These are phyloP conservation scores for Tachina fera DNA, from an alignment of 2,888 invertebrate species.

Conservation along the genomic window DNA sequence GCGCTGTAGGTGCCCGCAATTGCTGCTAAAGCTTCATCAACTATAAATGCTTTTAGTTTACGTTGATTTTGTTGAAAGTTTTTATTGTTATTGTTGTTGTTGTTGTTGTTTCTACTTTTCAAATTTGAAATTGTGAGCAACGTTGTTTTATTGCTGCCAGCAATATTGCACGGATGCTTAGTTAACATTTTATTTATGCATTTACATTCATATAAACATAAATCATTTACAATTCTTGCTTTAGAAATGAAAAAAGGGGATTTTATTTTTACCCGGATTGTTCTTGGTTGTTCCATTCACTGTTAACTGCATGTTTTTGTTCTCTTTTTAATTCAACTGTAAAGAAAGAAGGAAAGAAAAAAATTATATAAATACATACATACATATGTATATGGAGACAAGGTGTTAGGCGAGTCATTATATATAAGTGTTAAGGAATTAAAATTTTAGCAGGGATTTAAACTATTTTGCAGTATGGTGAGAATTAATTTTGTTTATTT, in stretches of 20 bases:
- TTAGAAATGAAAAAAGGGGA: neutral
- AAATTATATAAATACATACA: too few relatives aligned
- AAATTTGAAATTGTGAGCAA: slow-evolving; percentile 59
- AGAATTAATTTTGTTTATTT: too few relatives aligned
- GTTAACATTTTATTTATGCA: slow-evolving; percentile 65
- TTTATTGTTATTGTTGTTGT: slow-evolving; percentile 11
- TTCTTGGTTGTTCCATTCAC: slow-evolving; percentile 6
- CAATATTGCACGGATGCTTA: slow-evolving; percentile 63
- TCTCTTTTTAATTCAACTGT: slow-evolving; percentile 10
- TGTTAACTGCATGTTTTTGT: slow-evolving; percentile 18
- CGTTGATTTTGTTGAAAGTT: slow-evolving; percentile 41
- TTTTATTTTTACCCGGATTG: neutral
- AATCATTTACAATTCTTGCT: slow-evolving; percentile 41
- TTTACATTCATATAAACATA: neutral
- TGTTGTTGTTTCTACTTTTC: slow-evolving; percentile 41
- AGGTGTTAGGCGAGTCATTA: slow-evolving; percentile 17
- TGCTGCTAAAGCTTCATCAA: slow-evolving; percentile 49
- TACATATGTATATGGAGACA: neutral
- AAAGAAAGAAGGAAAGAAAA: slow-evolving; percentile 1
- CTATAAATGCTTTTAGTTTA: slow-evolving; percentile 48
- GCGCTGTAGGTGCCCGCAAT: slow-evolving; percentile 38
- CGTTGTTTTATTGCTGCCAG: slow-evolving; percentile 72
- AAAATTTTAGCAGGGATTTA: neutral
- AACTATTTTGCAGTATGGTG: neutral
- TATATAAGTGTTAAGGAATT: neutral